phyloP scores from a whole-genome alignment of 2,113 vertebrate species.

The Recurvirostra avosetta region DNA sequence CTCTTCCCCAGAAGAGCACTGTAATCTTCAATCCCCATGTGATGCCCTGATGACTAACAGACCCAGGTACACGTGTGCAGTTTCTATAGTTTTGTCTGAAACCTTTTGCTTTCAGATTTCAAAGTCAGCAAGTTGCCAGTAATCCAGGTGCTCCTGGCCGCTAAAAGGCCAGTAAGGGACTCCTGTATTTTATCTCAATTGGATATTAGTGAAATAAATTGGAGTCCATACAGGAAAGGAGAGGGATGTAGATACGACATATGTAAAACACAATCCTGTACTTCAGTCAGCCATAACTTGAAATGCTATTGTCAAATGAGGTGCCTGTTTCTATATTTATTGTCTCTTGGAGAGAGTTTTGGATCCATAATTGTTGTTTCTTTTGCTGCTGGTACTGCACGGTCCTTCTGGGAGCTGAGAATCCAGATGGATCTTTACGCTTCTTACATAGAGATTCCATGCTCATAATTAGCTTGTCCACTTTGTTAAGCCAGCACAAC shows the following conservation, averaged over 20 bases:
- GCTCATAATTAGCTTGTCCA: not conserved
- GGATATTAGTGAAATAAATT: not conserved
- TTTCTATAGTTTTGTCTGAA: not conserved
- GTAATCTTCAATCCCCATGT: not conserved
- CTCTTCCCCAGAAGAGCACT: not conserved
- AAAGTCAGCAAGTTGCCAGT: not conserved
- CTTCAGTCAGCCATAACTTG: not conserved
- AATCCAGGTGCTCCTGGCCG: conserved; percentile 1
- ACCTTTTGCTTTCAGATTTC: not conserved
- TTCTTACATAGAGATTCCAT: not conserved
- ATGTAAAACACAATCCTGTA: not conserved
- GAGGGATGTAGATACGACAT: not conserved
- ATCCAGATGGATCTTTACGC: not conserved
- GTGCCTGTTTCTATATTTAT: not conserved
- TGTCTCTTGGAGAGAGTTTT: not conserved
- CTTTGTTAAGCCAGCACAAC: not conserved
- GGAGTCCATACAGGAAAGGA: not conserved
- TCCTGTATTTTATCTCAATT: not conserved
- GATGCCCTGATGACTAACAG: not conserved
- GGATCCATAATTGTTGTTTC: not conserved
- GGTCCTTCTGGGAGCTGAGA: not conserved
- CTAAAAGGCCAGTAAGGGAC: not conserved
- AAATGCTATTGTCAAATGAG: not conserved
- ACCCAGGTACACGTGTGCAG: not conserved
- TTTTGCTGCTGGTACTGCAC: not conserved